Base-by-base conservation (phyloP, 2,797 vertebrate genomes). In the Columba guinea region DNA sequence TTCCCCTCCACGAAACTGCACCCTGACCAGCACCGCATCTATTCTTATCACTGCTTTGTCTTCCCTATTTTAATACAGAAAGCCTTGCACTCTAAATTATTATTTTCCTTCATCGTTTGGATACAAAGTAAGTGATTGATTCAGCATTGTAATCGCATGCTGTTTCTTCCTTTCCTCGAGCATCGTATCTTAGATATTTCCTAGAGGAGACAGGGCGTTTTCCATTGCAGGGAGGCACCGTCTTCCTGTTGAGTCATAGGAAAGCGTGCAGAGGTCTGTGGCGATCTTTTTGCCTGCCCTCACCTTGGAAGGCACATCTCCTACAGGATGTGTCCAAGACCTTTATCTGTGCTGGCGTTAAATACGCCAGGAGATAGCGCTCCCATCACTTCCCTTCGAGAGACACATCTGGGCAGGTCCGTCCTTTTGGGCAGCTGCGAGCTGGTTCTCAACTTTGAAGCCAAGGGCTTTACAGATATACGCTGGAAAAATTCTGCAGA, bases 171-270 rank as follows among this genome's bases (percentile, higher is more conserved):
- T 94, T 83, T 32, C 26, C 77, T 78, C 60, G 20, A 59, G 58
- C 35, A 22, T 70, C 27, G 0, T 71, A 7, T 62, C 32, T 65
- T 30, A 37, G 67, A 3, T 74, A 18, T 83, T 83, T 91, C 95
- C 88, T 91, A 68, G 48, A 52, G 73, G 63, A 88, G 63, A 76
- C 65, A 46, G 84, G 89, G 46, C 6, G 20, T 84, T 85, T 73
- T 65, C 82, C 77, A 46, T 67, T 27, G 41, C 88, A 87, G 94
- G 84, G 69, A 82, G 92, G 78, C 52, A n/a, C 82, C 11, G 7
- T 68, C 94, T 90, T 85, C 92, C 64, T 96, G 86, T 68, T 83
- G 86, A 79, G 35, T 93, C 78, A 35, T 14, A 89, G 94, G 73
- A 88, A 88, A 44, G 44, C 10, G 3, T 46, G 63, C 77, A 89